These are phyloP conservation scores for Dryobotodes eremita DNA, from an alignment of 2,888 invertebrate genomes.

Conservation along the genomic window DNA sequence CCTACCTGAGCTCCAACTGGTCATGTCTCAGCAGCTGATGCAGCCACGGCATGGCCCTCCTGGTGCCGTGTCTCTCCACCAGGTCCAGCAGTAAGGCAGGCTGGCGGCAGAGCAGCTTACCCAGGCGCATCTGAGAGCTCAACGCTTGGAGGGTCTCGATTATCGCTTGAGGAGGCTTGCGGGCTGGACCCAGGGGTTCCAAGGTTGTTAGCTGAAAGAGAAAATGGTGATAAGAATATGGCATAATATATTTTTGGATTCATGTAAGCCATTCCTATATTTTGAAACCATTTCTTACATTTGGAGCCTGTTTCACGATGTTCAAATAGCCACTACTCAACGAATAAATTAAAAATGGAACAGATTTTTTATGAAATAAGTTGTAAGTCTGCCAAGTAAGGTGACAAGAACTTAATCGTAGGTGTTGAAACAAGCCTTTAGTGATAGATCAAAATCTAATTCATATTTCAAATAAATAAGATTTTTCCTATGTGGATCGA, in stretches of 20 bases:
- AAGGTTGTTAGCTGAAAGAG: conserved; percentile 93
- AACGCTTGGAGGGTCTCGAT: conserved; percentile 95
- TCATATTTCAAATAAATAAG: too few relatives aligned
- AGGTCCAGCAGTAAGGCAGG: conserved; percentile 98
- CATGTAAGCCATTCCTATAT: neutral
- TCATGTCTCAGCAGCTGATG: conserved; percentile 98
- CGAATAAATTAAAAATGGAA: neutral
- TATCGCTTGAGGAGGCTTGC: conserved; percentile 94
- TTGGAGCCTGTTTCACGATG: neutral
- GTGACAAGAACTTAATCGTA: too few relatives aligned
- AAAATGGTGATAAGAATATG: neutral
- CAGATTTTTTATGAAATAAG: too few relatives aligned
- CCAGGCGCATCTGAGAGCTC: conserved; percentile 95
- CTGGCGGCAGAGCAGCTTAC: conserved; percentile 97
- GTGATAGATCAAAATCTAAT: too few relatives aligned
- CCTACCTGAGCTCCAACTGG: conserved; percentile 94
- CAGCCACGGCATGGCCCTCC: conserved; percentile 99
- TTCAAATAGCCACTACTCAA: neutral
- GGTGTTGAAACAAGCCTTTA: too few relatives aligned
- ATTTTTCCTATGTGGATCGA: too few relatives aligned
- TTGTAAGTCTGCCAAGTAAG: too few relatives aligned
- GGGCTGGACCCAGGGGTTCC: conserved; percentile 95
- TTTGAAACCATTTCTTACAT: neutral
- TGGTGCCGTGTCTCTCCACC: conserved; percentile 96
- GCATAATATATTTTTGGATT: neutral